These are phyloP conservation scores for Zosterops pallidus DNA, from an alignment of 2,113 vertebrate genomes.

Conservation along the genomic window DNA sequence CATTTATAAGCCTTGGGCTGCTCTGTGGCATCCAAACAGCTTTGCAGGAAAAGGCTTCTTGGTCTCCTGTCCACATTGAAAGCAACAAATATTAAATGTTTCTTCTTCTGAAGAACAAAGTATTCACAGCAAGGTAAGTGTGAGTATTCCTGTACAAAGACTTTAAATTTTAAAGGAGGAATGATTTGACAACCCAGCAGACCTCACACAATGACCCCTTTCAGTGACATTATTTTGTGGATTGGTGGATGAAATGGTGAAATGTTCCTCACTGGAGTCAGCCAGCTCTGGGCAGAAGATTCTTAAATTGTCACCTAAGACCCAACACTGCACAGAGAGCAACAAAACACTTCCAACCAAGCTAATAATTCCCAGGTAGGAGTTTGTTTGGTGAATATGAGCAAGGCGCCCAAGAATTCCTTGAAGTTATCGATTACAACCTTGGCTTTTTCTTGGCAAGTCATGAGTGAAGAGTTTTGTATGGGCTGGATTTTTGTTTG, in stretches of 20 bases:
- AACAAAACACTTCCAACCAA: neutral
- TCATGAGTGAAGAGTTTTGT: neutral
- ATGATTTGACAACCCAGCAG: neutral
- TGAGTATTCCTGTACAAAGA: neutral
- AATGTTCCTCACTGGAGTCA: neutral
- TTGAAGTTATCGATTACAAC: neutral
- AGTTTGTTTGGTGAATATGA: neutral
- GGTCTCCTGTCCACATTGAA: neutral
- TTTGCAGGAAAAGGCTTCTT: neutral
- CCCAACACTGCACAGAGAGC: neutral
- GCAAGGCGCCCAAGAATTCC: neutral
- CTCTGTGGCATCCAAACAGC: neutral
- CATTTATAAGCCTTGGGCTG: neutral
- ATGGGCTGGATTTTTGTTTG: neutral
- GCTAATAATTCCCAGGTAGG: constrained; percentile 11
- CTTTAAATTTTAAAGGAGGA: neutral
- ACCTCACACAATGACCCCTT: neutral
- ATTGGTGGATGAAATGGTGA: neutral
- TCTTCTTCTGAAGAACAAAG: neutral
- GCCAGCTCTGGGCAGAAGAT: neutral
- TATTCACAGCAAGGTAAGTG: neutral
- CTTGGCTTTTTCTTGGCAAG: neutral
- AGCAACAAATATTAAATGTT: neutral
- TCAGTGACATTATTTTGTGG: neutral
- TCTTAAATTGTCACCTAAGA: neutral